Conservation (phyloP, 2,797 vertebrate genomes). For the Tragopan temminckii region DNA sequence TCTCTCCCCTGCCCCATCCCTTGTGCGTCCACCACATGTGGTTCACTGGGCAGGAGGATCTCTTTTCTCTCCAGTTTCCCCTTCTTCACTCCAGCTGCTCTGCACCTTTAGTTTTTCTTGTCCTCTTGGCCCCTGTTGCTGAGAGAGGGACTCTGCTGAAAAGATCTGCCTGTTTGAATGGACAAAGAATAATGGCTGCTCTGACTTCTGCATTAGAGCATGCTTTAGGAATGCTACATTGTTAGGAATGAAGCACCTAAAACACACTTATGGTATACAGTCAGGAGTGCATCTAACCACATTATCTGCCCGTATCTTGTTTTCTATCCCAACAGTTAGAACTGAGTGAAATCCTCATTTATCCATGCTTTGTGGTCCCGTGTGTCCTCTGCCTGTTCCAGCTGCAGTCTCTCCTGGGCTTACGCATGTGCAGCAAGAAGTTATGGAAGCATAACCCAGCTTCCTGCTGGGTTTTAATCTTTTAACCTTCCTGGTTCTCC, state of each 20-base stretch:
- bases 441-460: neutral
- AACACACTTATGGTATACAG: neutral
- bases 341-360: neutral
- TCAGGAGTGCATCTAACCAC: neutral
- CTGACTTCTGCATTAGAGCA: neutral
- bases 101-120: neutral
- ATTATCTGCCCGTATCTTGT: neutral
- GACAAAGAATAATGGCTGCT: neutral
- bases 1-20: neutral
- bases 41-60: neutral
- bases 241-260: neutral
- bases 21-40: accelerated
- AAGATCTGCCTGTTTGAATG: neutral
- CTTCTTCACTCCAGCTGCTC: neutral
- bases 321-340: neutral
- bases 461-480: too few relatives aligned
- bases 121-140: neutral
- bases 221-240: neutral
- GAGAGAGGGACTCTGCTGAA: neutral
- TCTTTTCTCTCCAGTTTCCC: neutral
- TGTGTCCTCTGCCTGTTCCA: neutral
- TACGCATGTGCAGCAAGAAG: neutral
- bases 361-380: neutral
- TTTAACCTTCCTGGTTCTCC: too few relatives aligned
- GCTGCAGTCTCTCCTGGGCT: neutral